Evolutionary conservation across 2,797 vertebrate species (phyloP).

Genomic region (Gouania willdenowi): DNA sequence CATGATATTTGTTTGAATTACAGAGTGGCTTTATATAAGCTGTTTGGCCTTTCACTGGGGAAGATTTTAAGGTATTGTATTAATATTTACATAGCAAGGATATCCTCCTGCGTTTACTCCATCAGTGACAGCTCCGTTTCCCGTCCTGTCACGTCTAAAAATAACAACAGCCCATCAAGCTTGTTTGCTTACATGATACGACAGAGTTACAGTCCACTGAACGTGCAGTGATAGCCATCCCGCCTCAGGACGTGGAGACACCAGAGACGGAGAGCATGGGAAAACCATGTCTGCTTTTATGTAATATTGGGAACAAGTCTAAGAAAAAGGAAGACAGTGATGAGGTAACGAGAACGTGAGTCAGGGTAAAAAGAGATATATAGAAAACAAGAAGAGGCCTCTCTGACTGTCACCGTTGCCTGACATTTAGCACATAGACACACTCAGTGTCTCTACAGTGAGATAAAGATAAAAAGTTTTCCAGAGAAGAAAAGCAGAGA

Average conservation of each 20-base stretch:
- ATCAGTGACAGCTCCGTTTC: slow-evolving; percentile 29
- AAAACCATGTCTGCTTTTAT: slow-evolving; percentile 30
- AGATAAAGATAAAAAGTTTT: slow-evolving; percentile 15
- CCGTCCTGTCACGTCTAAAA: slow-evolving; percentile 59
- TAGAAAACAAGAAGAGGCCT: background rate
- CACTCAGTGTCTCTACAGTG: slow-evolving; percentile 12
- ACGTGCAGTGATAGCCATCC: slow-evolving; percentile 43
- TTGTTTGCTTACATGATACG: slow-evolving; percentile 61
- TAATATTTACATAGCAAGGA: slow-evolving; percentile 60
- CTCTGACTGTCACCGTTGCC: slow-evolving; percentile 19
- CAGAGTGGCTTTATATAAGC: slow-evolving; percentile 23
- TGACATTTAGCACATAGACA: slow-evolving; percentile 25
- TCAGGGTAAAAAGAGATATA: background rate
- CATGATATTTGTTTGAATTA: slow-evolving; percentile 22
- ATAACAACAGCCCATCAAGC: slow-evolving; percentile 64
- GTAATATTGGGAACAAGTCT: slow-evolving; percentile 9
- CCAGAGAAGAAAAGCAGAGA: background rate
- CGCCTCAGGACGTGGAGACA: slow-evolving; percentile 11
- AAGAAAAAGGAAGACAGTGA: background rate
- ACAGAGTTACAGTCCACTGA: slow-evolving; percentile 45
- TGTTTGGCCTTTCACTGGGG: slow-evolving; percentile 11
- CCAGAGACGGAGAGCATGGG: slow-evolving; percentile 34
- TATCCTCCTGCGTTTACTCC: background rate
- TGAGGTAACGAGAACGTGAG: background rate
- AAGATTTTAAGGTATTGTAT: slow-evolving; percentile 21